Conservation (phyloP, 1,140 invertebrate genomes). For the Drosophila erecta region DNA sequence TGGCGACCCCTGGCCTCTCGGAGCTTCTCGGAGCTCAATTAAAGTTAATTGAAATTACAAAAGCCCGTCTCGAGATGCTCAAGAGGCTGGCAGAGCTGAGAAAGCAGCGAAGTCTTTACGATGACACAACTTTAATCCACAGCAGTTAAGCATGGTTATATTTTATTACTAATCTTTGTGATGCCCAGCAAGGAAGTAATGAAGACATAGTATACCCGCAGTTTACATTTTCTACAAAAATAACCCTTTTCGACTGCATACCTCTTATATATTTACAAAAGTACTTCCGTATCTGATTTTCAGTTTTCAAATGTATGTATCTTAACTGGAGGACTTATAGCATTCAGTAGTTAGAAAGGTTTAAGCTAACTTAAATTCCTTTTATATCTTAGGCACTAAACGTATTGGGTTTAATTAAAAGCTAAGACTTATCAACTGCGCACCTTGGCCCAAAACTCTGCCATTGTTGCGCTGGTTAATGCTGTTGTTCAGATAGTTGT, state of each 20-base stretch:
- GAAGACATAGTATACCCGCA: too few relatives aligned
- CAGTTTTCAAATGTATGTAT: too few relatives aligned
- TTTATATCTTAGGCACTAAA: neutral
- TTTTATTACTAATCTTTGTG: too few relatives aligned
- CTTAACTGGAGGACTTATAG: too few relatives aligned
- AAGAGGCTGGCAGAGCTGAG: slow-evolving; percentile 10
- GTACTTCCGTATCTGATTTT: too few relatives aligned
- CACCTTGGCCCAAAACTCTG: slow-evolving; percentile 66
- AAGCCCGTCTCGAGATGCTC: slow-evolving; percentile 38
- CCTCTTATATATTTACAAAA: too few relatives aligned
- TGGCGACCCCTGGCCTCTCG: slow-evolving; percentile 25
- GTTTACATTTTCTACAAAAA: too few relatives aligned
- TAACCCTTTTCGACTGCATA: too few relatives aligned
- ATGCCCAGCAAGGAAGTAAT: too few relatives aligned
- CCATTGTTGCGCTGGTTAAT: slow-evolving; percentile 43
- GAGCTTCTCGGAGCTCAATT: slow-evolving; percentile 51
- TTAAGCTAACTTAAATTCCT: neutral
- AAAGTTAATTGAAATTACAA: slow-evolving; percentile 58
- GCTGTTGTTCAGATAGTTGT: slow-evolving; percentile 48
- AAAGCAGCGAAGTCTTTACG: slow-evolving; percentile 30
- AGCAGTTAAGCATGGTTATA: neutral
- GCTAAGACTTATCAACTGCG: slow-evolving; percentile 33
- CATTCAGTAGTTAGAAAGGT: neutral
- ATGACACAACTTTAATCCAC: slow-evolving; percentile 20
- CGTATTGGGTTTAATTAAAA: slow-evolving; percentile 18